These are phyloP conservation scores for Busseola fusca DNA, from an alignment of 2,888 invertebrate genomes.

Conservation along the genomic window DNA sequence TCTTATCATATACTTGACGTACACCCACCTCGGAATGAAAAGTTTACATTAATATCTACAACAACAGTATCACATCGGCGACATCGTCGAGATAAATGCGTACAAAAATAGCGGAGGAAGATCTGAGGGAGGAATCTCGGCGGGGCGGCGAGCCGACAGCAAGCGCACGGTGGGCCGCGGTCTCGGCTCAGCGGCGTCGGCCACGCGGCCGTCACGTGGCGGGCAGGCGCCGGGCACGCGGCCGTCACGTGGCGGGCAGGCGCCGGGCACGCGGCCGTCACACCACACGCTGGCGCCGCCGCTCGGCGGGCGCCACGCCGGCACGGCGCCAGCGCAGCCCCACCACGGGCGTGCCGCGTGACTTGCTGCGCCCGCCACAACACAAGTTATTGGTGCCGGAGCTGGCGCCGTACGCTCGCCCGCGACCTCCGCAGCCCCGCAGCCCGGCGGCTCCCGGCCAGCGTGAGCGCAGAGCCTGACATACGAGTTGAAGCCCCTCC, in stretches of 20 bases:
- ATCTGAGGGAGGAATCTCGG: slow-evolving; percentile 36
- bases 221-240: not conserved
- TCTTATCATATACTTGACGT: slow-evolving; percentile 72
- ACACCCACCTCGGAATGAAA: slow-evolving; percentile 77
- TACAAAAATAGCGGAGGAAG: slow-evolving; percentile 59
- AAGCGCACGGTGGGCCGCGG: not conserved
- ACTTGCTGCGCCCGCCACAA: slow-evolving; percentile 74
- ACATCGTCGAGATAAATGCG: slow-evolving; percentile 40
- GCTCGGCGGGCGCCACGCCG: slow-evolving; percentile 67
- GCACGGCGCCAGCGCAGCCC: slow-evolving; percentile 81
- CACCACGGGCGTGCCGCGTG: slow-evolving; percentile 71
- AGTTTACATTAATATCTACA: slow-evolving; percentile 45
- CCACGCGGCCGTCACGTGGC: not conserved
- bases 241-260: not conserved
- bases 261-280: slow-evolving; percentile 21
- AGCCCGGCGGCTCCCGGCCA: too few species aligned
- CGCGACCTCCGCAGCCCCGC: slow-evolving; percentile 13
- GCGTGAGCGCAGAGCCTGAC: too few species aligned
- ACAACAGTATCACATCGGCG: slow-evolving; percentile 47
- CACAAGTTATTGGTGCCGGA: slow-evolving; percentile 59
- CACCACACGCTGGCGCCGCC: slow-evolving; percentile 42
- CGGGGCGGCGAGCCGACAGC: not conserved
- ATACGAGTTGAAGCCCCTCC: slow-evolving; percentile 1
- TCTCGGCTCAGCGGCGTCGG: not conserved
- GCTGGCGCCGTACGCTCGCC: slow-evolving; percentile 45